Evolutionary conservation across 2,113 vertebrate species (phyloP).

Genomic region (Syngnathus scovelli): DNA sequence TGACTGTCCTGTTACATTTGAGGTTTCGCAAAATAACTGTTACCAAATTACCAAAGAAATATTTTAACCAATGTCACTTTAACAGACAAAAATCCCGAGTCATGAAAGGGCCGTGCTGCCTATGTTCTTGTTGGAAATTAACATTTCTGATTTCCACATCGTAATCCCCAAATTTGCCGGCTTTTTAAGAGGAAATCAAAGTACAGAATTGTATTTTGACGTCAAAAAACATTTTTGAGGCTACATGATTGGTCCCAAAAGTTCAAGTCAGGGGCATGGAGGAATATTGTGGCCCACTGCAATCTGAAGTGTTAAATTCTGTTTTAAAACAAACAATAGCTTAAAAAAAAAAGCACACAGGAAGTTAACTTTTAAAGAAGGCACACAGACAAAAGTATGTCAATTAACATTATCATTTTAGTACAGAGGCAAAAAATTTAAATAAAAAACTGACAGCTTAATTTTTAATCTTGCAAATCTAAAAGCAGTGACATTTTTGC

Average conservation of each 20-base stretch:
- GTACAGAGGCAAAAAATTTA: background rate
- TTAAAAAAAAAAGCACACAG: background rate
- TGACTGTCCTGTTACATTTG: background rate
- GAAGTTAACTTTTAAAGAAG: background rate
- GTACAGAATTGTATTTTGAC: conserved; percentile 28
- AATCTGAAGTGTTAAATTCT: background rate
- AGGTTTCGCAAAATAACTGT: conserved; percentile 26
- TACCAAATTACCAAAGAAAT: background rate
- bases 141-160: background rate
- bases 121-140: background rate
- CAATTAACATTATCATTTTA: background rate
- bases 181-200: conserved; percentile 15
- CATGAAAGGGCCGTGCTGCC: background rate
- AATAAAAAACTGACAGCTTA: background rate
- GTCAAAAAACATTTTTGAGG: background rate
- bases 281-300: background rate
- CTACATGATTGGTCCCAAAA: background rate
- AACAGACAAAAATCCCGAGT: background rate
- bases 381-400: background rate
- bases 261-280: background rate
- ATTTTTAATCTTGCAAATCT: background rate
- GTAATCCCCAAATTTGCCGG: background rate
- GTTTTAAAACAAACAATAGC: background rate
- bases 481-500: background rate
- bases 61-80: background rate